Base-by-base conservation (phyloP, 2,797 vertebrate genomes). In the Halcyon leucocephala region DNA sequence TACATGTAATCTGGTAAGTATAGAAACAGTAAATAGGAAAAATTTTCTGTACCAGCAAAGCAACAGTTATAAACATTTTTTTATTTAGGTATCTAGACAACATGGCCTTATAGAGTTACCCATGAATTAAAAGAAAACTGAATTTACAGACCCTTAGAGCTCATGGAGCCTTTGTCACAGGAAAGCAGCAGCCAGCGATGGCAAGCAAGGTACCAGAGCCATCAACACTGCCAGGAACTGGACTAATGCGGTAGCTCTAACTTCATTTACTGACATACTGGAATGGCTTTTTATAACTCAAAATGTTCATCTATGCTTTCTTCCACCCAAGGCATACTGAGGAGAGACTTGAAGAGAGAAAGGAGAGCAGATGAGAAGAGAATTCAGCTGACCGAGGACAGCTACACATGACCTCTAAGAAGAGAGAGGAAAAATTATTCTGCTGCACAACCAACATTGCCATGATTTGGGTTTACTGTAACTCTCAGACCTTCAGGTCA, bases 1-100 rank as follows among this genome's bases (percentile, higher is more conserved):
- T 94, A 95, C 91, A 97, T 94, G 92, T 97, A 96, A 97, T 97
- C 96, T 97, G 90, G 41, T 95, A 96, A 97, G 69, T 89, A 74
- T 51, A 96, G 79, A 96, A 97, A 96, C 64, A 97, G 81, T 91
- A 86, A 95, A 89, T 66, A 82, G 84, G 84, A 94, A 96, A 65
- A 76, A 93, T 66, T 54, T 39, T 84, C 51, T 39, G 0, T 39
- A 92, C 71, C 80, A 89, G 82, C 80, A 97, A 96, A 95, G 89
- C 33, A 80, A 52, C 29, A 65, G 37, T 92, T 93, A 89, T 24
- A 93, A 97, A 92, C 60, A 77, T 28, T 82, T 86, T 73, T 69
- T 51, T 66, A 22, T 82, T 89, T 78, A 81, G 22, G 51, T 82
- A 49, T 62, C 35, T 86, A 78, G 74, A 16, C 35, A 42, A 66